Conservation (phyloP, 2,888 invertebrate genomes). For the Eilema griseolum region DNA sequence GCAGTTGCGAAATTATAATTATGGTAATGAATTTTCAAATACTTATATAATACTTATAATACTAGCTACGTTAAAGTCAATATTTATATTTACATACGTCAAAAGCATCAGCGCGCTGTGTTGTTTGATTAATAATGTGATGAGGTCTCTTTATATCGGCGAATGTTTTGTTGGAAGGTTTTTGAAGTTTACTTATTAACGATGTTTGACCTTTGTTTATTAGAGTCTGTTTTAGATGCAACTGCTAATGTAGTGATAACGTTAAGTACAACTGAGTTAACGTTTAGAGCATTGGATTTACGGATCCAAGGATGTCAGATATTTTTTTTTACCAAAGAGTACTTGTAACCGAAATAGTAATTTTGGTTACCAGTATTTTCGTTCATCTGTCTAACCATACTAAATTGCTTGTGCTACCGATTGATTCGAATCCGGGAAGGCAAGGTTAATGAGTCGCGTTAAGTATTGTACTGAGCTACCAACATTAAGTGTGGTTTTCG, state of each 20-base stretch:
- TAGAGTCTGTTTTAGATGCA: background rate
- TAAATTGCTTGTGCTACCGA: no score
- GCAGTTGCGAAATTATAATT: background rate
- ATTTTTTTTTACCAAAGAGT: no score
- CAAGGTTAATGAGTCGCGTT: no score
- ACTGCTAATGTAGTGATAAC: conserved; percentile 3
- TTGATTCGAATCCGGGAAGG: no score
- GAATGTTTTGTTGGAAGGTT: conserved; percentile 10
- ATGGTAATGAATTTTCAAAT: background rate
- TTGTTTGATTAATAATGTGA: background rate
- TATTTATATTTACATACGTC: conserved; percentile 7
- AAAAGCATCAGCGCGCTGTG: background rate
- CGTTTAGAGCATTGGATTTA: background rate
- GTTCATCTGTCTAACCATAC: no score
- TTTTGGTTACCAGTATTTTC: background rate
- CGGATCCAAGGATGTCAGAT: background rate
- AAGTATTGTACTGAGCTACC: no score
- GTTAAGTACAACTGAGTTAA: background rate
- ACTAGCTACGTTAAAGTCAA: background rate
- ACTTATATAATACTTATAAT: background rate
- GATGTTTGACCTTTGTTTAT: conserved; percentile 7
- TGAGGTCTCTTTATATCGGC: background rate
- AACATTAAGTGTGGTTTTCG: no score
- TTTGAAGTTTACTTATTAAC: background rate
- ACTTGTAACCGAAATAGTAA: background rate